phyloP scores from a whole-genome alignment of 2,888 invertebrate genomes.

The Pollenia amentaria region DNA sequence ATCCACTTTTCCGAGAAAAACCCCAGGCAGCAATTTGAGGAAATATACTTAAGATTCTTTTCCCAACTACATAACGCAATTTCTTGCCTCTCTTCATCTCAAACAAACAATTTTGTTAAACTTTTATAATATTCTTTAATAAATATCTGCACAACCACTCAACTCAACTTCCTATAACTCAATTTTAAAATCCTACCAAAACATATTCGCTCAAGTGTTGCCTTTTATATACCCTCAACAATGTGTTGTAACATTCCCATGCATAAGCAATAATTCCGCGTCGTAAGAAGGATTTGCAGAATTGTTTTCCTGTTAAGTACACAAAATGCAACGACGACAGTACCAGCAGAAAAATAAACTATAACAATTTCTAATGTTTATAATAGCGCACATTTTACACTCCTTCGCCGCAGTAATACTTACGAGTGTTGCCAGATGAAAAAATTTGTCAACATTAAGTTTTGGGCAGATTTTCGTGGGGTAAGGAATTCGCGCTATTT shows the following conservation, averaged over 20 bases:
- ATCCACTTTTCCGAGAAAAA: too few species aligned
- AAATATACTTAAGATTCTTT: not conserved
- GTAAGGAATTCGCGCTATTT: too few species aligned
- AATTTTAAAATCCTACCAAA: constrained; percentile 49
- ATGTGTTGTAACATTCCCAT: constrained; percentile 61
- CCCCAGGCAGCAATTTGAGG: too few species aligned
- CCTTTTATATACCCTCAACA: constrained; percentile 48
- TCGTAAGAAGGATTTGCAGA: constrained; percentile 60
- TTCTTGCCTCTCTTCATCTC: not conserved
- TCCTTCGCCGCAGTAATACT: too few species aligned
- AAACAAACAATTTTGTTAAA: constrained; percentile 17
- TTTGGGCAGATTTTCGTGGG: too few species aligned
- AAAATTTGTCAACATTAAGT: too few species aligned
- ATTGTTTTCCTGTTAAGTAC: constrained; percentile 59
- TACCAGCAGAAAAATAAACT: constrained; percentile 8
- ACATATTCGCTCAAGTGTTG: constrained; percentile 45
- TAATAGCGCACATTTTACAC: constrained; percentile 26
- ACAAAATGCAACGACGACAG: constrained; percentile 23
- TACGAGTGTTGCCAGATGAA: too few species aligned
- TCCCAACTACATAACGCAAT: not conserved
- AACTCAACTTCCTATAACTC: constrained; percentile 38
- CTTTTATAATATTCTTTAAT: not conserved
- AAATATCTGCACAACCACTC: not conserved
- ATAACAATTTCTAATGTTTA: constrained; percentile 62
- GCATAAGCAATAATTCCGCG: constrained; percentile 58